Conservation (phyloP, 2,113 vertebrate genomes). For the Ophiodon elongatus region DNA sequence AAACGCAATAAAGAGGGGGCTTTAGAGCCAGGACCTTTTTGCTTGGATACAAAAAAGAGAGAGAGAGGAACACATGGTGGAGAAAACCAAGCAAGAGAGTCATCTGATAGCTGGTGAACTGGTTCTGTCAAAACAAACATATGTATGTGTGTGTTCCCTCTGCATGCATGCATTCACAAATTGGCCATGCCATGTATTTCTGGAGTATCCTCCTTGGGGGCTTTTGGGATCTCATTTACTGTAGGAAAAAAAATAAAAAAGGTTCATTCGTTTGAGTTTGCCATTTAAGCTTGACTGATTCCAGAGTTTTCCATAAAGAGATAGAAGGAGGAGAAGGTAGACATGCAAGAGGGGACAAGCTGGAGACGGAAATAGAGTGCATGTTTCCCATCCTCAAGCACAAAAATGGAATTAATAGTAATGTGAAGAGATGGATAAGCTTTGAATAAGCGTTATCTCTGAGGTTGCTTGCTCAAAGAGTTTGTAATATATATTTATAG, state of each 20-base stretch:
- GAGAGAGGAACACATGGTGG: background rate
- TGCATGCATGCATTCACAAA: slow-evolving; percentile 70
- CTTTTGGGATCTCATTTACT: slow-evolving; percentile 75
- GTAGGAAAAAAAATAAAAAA: slow-evolving; percentile 32
- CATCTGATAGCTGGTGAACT: slow-evolving; percentile 57
- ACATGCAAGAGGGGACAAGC: slow-evolving; percentile 21
- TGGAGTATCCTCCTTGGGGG: slow-evolving; percentile 66
- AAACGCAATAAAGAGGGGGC: slow-evolving; percentile 4
- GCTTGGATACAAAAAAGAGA: slow-evolving; percentile 8
- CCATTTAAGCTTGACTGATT: slow-evolving; percentile 76
- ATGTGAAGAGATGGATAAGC: slow-evolving; percentile 6
- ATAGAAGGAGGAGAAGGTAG: slow-evolving; percentile 7
- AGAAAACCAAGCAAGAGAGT: background rate
- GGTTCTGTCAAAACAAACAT: slow-evolving; percentile 66
- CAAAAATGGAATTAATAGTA: slow-evolving; percentile 1
- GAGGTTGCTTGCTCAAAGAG: slow-evolving; percentile 35
- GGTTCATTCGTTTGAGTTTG: slow-evolving; percentile 62
- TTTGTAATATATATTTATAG: slow-evolving; percentile 52
- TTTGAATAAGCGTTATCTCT: slow-evolving; percentile 46
- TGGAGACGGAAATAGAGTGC: slow-evolving; percentile 8
- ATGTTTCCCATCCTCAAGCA: slow-evolving; percentile 8
- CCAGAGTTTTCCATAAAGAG: slow-evolving; percentile 42
- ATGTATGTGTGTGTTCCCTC: slow-evolving; percentile 22
- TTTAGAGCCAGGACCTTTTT: slow-evolving; percentile 2
- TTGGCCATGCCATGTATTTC: slow-evolving; percentile 70